Conservation (phyloP, 92 coral and sea anemone species). For the Palythoa heliodiscus region DNA sequence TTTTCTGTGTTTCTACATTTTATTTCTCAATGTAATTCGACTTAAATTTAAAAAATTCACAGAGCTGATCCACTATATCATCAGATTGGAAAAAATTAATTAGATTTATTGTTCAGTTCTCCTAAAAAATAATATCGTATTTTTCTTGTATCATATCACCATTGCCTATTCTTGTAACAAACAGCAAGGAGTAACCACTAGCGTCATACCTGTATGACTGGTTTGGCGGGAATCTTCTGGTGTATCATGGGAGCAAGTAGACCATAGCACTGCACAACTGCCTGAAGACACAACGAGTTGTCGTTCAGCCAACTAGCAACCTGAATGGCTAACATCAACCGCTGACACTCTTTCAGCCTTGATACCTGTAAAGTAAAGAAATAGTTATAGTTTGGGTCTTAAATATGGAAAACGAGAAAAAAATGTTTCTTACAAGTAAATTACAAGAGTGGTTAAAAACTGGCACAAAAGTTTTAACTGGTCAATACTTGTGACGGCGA, state of each 20-base stretch:
- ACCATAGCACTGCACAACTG: slow-evolving; percentile 92
- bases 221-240: slow-evolving; percentile 88
- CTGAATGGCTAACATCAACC: slow-evolving; percentile 83
- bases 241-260: slow-evolving; percentile 89
- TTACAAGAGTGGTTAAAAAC: background rate
- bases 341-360: slow-evolving; percentile 86
- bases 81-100: no score
- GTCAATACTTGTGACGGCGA: no score
- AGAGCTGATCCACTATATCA: no score
- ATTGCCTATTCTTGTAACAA: no score
- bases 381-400: background rate
- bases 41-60: no score
- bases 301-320: slow-evolving; percentile 95
- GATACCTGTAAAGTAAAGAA: slow-evolving; percentile 56
- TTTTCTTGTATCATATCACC: no score
- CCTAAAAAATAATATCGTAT: no score
- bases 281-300: slow-evolving; percentile 83
- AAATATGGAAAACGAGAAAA: background rate
- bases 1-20: no score
- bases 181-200: no score
- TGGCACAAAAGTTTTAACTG: no score
- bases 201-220: slow-evolving; percentile 74
- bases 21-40: no score
- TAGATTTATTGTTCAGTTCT: no score
- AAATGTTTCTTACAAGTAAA: background rate